Evolutionary conservation across 2,888 invertebrate species (phyloP).

Genomic region (Agrotis ipsilon): DNA sequence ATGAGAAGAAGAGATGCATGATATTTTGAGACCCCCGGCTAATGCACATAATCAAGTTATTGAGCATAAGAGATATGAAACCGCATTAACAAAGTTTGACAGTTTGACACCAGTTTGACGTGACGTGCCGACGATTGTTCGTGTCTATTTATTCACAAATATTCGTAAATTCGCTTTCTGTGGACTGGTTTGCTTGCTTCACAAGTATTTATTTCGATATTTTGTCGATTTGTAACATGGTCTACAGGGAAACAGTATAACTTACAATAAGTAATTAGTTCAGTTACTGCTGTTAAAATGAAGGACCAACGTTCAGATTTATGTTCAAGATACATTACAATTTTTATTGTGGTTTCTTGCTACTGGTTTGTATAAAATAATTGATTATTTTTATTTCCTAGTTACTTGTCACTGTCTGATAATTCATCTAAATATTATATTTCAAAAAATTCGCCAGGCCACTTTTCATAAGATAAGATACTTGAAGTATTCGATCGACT

Average conservation of each 20-base stretch:
- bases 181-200: neutral
- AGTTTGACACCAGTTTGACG: neutral
- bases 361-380: conserved; percentile 93
- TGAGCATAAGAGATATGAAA: neutral
- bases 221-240: conserved; percentile 18
- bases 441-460: neutral
- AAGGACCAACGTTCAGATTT: conserved; percentile 81
- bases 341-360: conserved; percentile 93
- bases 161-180: neutral
- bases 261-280: neutral
- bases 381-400: neutral
- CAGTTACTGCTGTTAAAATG: conserved; percentile 68
- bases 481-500: neutral
- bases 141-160: too few relatives aligned
- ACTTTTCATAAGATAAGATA: too few relatives aligned
- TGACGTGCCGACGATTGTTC: neutral
- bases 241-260: conserved; percentile 6
- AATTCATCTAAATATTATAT: neutral
- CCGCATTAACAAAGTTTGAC: too few relatives aligned
- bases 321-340: conserved; percentile 93
- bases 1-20: neutral
- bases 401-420: conserved; percentile 3
- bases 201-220: conserved; percentile 14
- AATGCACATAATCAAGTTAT: neutral
- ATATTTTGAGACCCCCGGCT: neutral